Evolutionary conservation across 1,140 invertebrate species (phyloP).

Genomic region (Drosophila biarmipes): DNA sequence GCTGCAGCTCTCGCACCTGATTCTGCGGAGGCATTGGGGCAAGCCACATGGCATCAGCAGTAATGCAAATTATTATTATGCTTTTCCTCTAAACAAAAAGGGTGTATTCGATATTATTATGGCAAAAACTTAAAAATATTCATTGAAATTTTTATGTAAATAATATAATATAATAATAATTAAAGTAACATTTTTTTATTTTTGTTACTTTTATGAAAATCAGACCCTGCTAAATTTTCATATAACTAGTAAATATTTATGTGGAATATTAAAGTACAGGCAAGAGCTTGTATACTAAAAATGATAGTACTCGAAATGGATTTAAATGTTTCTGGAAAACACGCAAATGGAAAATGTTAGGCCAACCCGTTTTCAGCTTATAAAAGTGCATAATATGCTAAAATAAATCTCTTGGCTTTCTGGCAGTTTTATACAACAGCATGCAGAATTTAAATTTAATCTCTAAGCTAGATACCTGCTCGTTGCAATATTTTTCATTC

Average conservation of each 20-base stretch:
- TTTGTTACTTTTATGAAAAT: too few species aligned
- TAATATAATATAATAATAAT: too few species aligned
- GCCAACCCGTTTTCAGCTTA: too few species aligned
- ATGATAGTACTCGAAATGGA: too few species aligned
- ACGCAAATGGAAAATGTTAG: too few species aligned
- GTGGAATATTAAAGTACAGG: too few species aligned
- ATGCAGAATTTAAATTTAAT: constrained; percentile 6
- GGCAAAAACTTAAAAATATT: background rate
- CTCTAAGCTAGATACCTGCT: background rate
- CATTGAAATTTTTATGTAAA: background rate
- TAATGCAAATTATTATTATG: constrained; percentile 43
- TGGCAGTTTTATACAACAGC: background rate
- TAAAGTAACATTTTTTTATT: too few species aligned
- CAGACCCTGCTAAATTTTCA: too few species aligned
- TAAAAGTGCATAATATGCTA: background rate
- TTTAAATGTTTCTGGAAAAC: too few species aligned
- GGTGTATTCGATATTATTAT: background rate
- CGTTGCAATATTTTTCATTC: constrained; percentile 5
- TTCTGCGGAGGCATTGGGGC: constrained; percentile 34
- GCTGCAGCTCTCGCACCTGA: constrained; percentile 41
- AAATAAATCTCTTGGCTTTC: background rate
- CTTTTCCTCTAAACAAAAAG: background rate
- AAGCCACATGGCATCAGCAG: constrained; percentile 28
- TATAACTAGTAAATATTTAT: too few species aligned
- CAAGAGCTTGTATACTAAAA: too few species aligned